Evolutionary conservation across 2,888 invertebrate species (phyloP).

Genomic region (Dryobota labecula): DNA sequence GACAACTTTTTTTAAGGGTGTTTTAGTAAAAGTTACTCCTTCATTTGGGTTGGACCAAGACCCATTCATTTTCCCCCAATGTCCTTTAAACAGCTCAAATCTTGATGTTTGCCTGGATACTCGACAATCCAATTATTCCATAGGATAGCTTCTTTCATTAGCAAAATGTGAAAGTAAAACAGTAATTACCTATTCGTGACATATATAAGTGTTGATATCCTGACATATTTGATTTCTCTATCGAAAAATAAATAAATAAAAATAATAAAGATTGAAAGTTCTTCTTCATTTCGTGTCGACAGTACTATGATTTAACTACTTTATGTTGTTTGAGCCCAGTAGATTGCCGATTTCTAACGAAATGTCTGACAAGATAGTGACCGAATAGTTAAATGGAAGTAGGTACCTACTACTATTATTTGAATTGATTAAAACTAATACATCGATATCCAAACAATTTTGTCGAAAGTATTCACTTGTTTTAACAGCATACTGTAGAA

Average conservation of each 20-base stretch:
- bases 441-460: conserved; percentile 1
- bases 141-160: neutral
- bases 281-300: too few relatives aligned
- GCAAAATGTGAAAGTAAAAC: neutral
- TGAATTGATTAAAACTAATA: neutral
- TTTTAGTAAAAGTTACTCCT: too few relatives aligned
- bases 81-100: neutral
- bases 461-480: neutral
- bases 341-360: neutral
- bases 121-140: neutral
- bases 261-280: neutral
- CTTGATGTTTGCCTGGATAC: neutral
- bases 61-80: too few relatives aligned
- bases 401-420: neutral
- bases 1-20: too few relatives aligned
- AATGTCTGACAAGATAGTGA: conserved; percentile 21
- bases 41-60: too few relatives aligned
- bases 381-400: neutral
- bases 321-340: too few relatives aligned
- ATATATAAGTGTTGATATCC: neutral
- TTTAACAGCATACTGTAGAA: neutral
- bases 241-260: too few relatives aligned
- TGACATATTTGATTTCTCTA: conserved; percentile 9
- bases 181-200: too few relatives aligned
- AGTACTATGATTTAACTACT: too few relatives aligned